A percentile compares a stretch with the other conserved stretches of the same genome.
Conservation (phyloP, 2,797 vertebrate genomes). For the Spizella passerina region DNA sequence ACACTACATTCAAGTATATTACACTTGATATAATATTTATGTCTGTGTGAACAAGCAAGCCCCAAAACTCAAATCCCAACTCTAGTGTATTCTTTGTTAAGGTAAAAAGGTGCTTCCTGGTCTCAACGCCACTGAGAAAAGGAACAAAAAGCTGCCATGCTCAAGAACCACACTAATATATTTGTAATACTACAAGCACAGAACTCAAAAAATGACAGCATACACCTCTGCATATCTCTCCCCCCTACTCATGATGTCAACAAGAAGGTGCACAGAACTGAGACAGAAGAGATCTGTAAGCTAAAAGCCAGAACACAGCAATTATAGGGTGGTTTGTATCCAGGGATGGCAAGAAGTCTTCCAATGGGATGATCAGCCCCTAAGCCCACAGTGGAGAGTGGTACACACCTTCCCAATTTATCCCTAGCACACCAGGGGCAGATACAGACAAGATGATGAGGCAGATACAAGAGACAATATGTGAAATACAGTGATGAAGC, state of each 20-base stretch:
- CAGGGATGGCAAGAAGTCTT: neutral
- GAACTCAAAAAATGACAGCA: neutral
- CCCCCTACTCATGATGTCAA: neutral
- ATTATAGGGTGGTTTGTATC: neutral
- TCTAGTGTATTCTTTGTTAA: neutral
- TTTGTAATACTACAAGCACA: neutral
- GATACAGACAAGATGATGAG: neutral
- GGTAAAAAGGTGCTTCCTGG: neutral
- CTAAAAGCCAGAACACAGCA: neutral
- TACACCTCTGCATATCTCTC: neutral
- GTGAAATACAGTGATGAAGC: neutral
- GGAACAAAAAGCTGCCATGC: neutral
- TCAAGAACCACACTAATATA: neutral
- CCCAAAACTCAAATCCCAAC: neutral
- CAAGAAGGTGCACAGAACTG: neutral
- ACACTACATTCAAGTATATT: neutral
- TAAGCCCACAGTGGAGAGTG: neutral
- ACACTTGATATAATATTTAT: neutral
- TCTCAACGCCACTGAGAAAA: neutral
- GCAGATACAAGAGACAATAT: neutral
- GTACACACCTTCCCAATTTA: neutral
- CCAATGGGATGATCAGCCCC: neutral
- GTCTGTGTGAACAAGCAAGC: neutral
- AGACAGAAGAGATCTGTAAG: neutral
- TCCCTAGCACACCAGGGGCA: rapidly evolving